Conservation (phyloP, 2,113 vertebrate species). For the Orthonyx spaldingii region DNA sequence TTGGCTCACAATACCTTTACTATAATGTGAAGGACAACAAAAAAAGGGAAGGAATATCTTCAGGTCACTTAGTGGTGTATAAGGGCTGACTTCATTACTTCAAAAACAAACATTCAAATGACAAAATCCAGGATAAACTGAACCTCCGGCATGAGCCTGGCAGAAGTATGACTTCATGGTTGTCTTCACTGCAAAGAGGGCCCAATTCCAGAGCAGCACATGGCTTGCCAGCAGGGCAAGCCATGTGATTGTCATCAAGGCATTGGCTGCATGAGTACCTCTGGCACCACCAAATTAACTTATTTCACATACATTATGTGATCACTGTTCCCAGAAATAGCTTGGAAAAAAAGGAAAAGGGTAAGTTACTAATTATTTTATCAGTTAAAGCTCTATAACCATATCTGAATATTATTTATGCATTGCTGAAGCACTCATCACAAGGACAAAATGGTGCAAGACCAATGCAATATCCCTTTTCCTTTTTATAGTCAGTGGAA, state of each 20-base stretch:
- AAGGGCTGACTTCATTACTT: neutral
- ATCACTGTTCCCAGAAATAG: neutral
- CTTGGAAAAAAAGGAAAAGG: neutral
- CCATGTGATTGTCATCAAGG: neutral
- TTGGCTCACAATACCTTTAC: neutral
- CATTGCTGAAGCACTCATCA: neutral
- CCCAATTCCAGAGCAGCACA: neutral
- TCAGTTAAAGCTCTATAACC: neutral
- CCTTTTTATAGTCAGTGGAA: neutral
- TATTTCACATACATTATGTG: too few relatives aligned
- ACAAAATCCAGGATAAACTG: neutral
- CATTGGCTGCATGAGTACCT: rapidly evolving
- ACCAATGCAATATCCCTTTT: neutral
- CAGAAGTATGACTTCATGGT: neutral
- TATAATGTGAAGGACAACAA: neutral
- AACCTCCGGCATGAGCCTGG: neutral
- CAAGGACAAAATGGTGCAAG: neutral
- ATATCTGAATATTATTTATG: neutral
- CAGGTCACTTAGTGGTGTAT: neutral
- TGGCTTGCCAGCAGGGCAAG: neutral
- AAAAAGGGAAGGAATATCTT: neutral
- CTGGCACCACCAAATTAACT: neutral
- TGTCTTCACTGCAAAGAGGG: neutral
- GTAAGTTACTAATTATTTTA: neutral
- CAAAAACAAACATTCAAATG: neutral